Evolutionary conservation across 2,797 vertebrate genomes (phyloP).

Genomic region (Microctenopoma stevenorrisi): DNA sequence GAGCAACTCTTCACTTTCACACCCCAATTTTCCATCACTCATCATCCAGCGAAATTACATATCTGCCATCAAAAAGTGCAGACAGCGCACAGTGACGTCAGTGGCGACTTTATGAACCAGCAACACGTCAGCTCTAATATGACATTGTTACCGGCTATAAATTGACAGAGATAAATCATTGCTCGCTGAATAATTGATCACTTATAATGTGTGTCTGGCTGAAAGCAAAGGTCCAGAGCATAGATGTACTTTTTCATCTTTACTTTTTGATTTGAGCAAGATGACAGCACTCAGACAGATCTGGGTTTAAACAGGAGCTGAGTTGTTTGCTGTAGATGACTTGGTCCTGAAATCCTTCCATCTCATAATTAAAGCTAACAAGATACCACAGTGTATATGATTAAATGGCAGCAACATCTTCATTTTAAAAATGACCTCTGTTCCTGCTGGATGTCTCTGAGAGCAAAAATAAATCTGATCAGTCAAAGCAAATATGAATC

Average conservation of each 20-base stretch:
- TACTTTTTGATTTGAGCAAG: neutral
- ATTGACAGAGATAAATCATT: slow-evolving; percentile 2
- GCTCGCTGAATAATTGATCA: neutral
- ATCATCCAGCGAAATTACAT: neutral
- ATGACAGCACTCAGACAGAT: slow-evolving; percentile 9
- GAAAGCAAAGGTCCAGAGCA: slow-evolving; percentile 1
- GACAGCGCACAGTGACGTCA: slow-evolving; percentile 21
- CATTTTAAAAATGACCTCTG: neutral
- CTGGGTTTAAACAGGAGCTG: slow-evolving; percentile 5
- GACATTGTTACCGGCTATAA: neutral
- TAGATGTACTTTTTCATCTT: slow-evolving; percentile 17
- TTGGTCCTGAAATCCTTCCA: neutral
- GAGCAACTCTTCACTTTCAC: slow-evolving; percentile 37
- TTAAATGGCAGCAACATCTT: neutral
- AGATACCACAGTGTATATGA: neutral
- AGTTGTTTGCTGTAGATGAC: slow-evolving; percentile 13
- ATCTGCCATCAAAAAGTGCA: neutral
- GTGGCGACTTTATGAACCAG: neutral
- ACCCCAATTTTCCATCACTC: slow-evolving; percentile 28
- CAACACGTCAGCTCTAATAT: neutral
- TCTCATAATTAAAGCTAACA: neutral
- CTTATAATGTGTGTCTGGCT: neutral
- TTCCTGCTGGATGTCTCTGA: neutral
- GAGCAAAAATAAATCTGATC: too few relatives aligned
- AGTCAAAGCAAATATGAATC: too few relatives aligned